Evolutionary conservation across 2,797 vertebrate genomes (phyloP), one percentile per base, ranked within the genome.

Genomic region (Pachyuromys duprasi): DNA sequence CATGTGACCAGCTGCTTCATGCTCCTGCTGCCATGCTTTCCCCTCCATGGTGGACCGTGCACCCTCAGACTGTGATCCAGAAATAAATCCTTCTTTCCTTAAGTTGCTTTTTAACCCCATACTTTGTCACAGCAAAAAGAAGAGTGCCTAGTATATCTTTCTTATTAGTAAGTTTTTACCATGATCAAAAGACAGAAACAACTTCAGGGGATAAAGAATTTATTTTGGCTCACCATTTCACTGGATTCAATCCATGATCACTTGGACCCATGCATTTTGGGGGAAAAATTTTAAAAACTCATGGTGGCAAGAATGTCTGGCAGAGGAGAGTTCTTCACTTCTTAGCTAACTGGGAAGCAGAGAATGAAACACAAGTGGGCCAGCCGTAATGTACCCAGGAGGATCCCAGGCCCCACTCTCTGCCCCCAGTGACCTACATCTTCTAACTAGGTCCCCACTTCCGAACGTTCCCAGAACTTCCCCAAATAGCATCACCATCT

Each of bases 381-480:
- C n/a, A 15, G 55, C n/a, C 45, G n/a, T 69, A 69, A 24, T 4
- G 17, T 26, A 36, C 33, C 63, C 45, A 86, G 45, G n/a, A 69
- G 63, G 39, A 36, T 53, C 45, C 31, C 7, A 9, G 82, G 31
- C 31, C 31, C 65, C 9, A 69, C 7, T 69, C 83, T 63, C 45
- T 69, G 49, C 70, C 55, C 84, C 67, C 53, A 31, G 2, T 88
- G 86, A 74, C 86, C 83, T 86, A 86, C 63, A 86, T 86, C 63
- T 69, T 69, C 65, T 69, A 86, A 69, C 83, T 86, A 86, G 63
- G 83, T 86, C 83, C 83, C 42, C 22, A 86, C 45, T 69, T 70
- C 65, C 83, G 53, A 69, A 86, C 67, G 42, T 69, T 86, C 69
- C 42, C 53, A 72, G n/a, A 74, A 42, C 69, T 60, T 57, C 81